A percentile compares a stretch with the other conserved stretches of the same genome.
Conservation (phyloP, 2,888 invertebrate genomes). For the Tiphia femorata region DNA sequence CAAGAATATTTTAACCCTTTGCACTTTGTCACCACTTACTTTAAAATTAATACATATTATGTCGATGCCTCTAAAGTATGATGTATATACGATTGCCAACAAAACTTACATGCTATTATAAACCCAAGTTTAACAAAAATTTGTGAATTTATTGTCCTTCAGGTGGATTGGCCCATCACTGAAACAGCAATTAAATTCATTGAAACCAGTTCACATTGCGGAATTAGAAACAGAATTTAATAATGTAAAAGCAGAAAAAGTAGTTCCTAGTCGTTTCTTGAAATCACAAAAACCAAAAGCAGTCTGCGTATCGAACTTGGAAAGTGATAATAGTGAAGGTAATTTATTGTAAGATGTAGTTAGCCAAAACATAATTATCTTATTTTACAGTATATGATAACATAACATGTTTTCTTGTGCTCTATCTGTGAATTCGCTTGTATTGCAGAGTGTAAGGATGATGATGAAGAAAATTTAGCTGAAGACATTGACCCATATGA, state of each 20-base stretch:
- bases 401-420: too few species aligned
- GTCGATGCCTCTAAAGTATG: too few species aligned
- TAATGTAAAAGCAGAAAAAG: constrained; percentile 76
- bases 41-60: too few species aligned
- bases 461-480: constrained; percentile 72
- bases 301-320: constrained; percentile 71
- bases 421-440: too few species aligned
- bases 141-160: neutral
- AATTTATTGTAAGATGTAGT: too few species aligned
- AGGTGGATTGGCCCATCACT: constrained; percentile 89
- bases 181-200: constrained; percentile 84
- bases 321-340: constrained; percentile 71
- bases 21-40: neutral
- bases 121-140: too few species aligned
- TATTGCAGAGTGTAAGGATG: constrained; percentile 71
- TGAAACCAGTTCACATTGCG: constrained; percentile 91
- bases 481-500: constrained; percentile 90
- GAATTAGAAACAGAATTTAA: constrained; percentile 92
- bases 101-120: too few species aligned
- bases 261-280: constrained; percentile 80
- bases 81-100: too few species aligned
- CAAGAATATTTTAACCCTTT: constrained; percentile 51
- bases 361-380: too few species aligned
- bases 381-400: too few species aligned
- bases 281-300: constrained; percentile 85